Base-by-base conservation (phyloP, 2,888 invertebrate species). In the Bhutanitis thaidina region DNA sequence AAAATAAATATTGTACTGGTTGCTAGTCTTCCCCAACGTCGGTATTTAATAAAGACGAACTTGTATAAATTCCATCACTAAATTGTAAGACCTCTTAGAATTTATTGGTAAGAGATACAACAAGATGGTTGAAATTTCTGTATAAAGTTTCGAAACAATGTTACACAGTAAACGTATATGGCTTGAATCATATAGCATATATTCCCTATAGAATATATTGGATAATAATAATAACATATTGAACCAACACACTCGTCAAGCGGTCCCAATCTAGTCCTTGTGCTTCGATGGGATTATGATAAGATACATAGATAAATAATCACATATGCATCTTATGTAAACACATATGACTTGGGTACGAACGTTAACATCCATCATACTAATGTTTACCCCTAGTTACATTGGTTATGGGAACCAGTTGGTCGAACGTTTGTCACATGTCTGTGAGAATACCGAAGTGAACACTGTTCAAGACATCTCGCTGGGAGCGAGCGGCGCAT, bases 31-130 rank as follows among this genome's bases (percentile, higher is more conserved):
- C 7, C 7, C 10, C 13, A 34, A 8, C 15, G 15, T 10, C 5
- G 43, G 25, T 39, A 44, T 49, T 43, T 44, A 49, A 49, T 49
- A 49, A 37, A 37, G 43, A 16, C 25, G 16, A 35, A 12, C 38
- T 30, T 15, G 43, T 15, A 44, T 43, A 49, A 25, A 43, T 43
- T 44, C 49, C 43, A 29, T 9, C 2, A 43, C 36, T 30, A 43
- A 43, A 43, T 32, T 43, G 20, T 32, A 27, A 41, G 40, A 38
- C 20, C 5, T 9, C 9, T 12, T 20, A 14, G 12, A 30, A 49
- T 43, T 38, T 32, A 43, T 43, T 30, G 37, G 37, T 13, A 8
- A 29, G 38, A 36, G 20, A 25, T 36, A 35, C 20, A 27, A 27
- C 16, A 27, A 35, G 40, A 36, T 41, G 36, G 12, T 36, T 16